phyloP scores from a whole-genome alignment of 1,140 invertebrate species.

The Periplaneta americana region DNA sequence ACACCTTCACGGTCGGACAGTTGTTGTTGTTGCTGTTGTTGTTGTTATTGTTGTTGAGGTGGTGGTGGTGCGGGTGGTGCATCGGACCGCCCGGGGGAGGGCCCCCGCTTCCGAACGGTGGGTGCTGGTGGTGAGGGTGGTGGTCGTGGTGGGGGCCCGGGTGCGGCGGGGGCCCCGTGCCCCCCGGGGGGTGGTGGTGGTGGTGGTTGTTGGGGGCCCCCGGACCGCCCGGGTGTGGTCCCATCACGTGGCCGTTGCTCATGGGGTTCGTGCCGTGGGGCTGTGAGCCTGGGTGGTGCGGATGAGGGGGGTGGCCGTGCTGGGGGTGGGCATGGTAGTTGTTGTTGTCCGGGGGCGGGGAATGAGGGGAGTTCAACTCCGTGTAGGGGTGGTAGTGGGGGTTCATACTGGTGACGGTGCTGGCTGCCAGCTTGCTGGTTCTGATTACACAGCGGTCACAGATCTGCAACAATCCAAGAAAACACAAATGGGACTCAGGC shows the following conservation, averaged over 20 bases:
- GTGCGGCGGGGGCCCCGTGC: slow-evolving; percentile 30
- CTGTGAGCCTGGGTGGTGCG: slow-evolving; percentile 28
- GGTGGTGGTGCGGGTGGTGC: slow-evolving; percentile 10
- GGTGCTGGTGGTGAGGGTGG: slow-evolving; percentile 37
- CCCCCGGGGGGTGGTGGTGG: slow-evolving; percentile 27
- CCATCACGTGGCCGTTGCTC: slow-evolving; percentile 34
- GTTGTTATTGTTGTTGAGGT: slow-evolving; percentile 18
- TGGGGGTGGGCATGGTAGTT: slow-evolving; percentile 31
- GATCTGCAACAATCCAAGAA: background rate
- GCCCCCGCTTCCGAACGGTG: slow-evolving; percentile 35
- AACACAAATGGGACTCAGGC: no score
- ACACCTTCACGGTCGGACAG: slow-evolving; percentile 43
- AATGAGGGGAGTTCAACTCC: slow-evolving; percentile 40
- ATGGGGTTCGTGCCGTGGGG: slow-evolving; percentile 37
- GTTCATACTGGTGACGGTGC: slow-evolving; percentile 40
- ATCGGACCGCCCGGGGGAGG: slow-evolving; percentile 35
- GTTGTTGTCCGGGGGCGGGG: slow-evolving; percentile 41
- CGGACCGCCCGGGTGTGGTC: slow-evolving; percentile 30
- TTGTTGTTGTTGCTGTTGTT: slow-evolving; percentile 41
- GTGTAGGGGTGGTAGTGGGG: slow-evolving; percentile 40
- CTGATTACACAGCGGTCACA: background rate
- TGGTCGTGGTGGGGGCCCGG: slow-evolving; percentile 32
- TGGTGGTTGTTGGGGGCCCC: slow-evolving; percentile 5
- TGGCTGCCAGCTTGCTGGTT: slow-evolving; percentile 17
- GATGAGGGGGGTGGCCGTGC: slow-evolving; percentile 36